A percentile compares a stretch with the other conserved stretches of the same genome.
Evolutionary conservation across 1,140 invertebrate genomes (phyloP).

Genomic region (Drosophila hydei): DNA sequence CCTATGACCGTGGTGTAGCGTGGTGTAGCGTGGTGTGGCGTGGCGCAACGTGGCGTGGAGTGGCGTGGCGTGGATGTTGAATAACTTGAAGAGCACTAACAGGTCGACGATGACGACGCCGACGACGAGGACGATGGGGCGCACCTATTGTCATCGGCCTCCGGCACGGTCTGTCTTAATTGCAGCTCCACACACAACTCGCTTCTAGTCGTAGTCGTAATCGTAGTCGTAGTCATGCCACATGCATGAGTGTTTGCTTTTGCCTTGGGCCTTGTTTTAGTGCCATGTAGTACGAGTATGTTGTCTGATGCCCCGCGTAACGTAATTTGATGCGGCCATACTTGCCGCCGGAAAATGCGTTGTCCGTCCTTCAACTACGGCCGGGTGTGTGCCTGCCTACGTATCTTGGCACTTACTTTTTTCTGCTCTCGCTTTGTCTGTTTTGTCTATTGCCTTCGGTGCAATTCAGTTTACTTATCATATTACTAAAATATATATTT

Average conservation of each 20-base stretch:
- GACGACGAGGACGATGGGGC: not conserved
- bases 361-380: not conserved
- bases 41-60: not conserved
- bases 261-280: constrained; percentile 34
- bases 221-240: constrained; percentile 40
- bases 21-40: not conserved
- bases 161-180: constrained; percentile 38
- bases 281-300: constrained; percentile 21
- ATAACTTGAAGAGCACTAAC: constrained; percentile 31
- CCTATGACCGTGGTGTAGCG: constrained; percentile 11
- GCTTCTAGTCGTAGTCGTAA: not conserved
- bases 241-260: constrained; percentile 49
- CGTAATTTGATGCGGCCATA: constrained; percentile 40
- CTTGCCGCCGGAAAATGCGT: constrained; percentile 6
- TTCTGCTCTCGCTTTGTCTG: not conserved
- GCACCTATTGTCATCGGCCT: constrained; percentile 34
- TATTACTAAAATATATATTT: constrained; percentile 6
- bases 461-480: constrained; percentile 13
- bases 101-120: constrained; percentile 23
- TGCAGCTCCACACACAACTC: constrained; percentile 46
- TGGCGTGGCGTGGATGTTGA: constrained; percentile 7
- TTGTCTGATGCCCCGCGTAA: not conserved
- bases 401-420: constrained; percentile 1
- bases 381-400: constrained; percentile 2
- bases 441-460: constrained; percentile 3